A percentile compares a stretch with the other conserved stretches of the same genome.
phyloP scores from a whole-genome alignment of 2,797 vertebrate genomes.

The Crypturellus tataupa region DNA sequence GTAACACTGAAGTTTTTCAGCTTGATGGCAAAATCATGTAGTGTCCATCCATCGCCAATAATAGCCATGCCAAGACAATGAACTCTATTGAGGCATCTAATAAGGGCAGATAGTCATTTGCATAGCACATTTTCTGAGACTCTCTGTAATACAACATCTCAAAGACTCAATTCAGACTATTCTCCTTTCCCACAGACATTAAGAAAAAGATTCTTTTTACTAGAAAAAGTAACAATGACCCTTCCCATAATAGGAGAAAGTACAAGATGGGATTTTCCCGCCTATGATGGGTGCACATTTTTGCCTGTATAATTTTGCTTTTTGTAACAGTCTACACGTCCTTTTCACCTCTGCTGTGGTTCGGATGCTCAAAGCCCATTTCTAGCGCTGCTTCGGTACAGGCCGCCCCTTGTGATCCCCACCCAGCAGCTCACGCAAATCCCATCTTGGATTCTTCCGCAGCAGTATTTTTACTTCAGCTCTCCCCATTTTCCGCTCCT shows the following conservation, averaged over 20 bases:
- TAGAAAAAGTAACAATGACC: conserved; percentile 75
- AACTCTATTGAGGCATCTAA: conserved; percentile 79
- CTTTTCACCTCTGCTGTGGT: neutral
- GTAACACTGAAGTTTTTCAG: conserved; percentile 82
- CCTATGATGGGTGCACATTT: neutral
- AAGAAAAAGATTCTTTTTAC: conserved; percentile 77
- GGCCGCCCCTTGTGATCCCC: neutral
- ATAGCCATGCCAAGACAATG: conserved; percentile 84
- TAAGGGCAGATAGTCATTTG: conserved; percentile 83
- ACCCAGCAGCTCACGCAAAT: neutral
- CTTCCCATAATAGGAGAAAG: conserved; percentile 67
- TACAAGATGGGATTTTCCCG: conserved; percentile 56
- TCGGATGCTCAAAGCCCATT: neutral
- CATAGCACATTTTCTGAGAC: conserved; percentile 82
- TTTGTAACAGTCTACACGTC: neutral
- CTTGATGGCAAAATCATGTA: conserved; percentile 81
- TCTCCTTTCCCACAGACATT: conserved; percentile 81
- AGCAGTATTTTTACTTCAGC: neutral
- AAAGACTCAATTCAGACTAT: conserved; percentile 84
- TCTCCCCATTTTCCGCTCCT: neutral
- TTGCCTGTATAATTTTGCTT: neutral
- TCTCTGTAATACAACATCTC: conserved; percentile 80
- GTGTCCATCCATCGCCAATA: conserved; percentile 83
- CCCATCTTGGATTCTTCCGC: neutral
- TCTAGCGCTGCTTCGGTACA: conserved; percentile 1